Base-by-base conservation (phyloP, 2,113 vertebrate species). In the Nesogale talazaci region DNA sequence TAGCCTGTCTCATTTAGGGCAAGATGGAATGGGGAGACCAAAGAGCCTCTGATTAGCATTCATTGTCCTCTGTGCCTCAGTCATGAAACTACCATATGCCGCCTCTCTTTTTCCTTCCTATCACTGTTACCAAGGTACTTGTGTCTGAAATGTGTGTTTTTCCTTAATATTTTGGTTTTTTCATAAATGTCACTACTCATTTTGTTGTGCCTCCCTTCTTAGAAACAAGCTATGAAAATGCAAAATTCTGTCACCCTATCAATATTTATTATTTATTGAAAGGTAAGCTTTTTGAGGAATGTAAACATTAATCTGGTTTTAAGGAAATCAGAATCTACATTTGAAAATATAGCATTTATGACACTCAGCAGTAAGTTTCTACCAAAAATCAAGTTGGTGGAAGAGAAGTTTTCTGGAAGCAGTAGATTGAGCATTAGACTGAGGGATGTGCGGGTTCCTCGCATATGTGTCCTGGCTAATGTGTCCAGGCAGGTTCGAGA, bases 101-200 rank as follows among this genome's bases (percentile, higher is more conserved):
- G 9, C 80, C 69, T 93, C n/a, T 93, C 88, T 90, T 95, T 94
- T 88, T 82, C 86, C 34, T 92, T 82, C 91, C 92, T 90, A 4
- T 93, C 63, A 79, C 52, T 90, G 74, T 90, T 92, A 52, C 52
- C 65, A 89, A 86, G 76, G 88, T 94, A 81, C 42, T 77, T 92
- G 85, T 85, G 57, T 91, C 82, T 84, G 75, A 79, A 93, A 8
- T 65, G 23, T 91, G 82, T 89, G 22, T 74, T 75, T 70, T 93
- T 88, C 87, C 31, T 61, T 88, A 59, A 59, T 59, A 59, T 59
- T 85, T 83, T 42, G 52, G 23, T 31, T 88, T 89, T 74, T 91
- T 76, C 75, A 88, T 87, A 79, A 78, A 83, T 93, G 79, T 88
- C 65, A 69, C 20, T 74, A 87, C 42, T 90, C 52, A 81, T 29